These are phyloP conservation scores for Trichacis sp. DNA, from an alignment of 2,888 invertebrate species.

Conservation along the genomic window DNA sequence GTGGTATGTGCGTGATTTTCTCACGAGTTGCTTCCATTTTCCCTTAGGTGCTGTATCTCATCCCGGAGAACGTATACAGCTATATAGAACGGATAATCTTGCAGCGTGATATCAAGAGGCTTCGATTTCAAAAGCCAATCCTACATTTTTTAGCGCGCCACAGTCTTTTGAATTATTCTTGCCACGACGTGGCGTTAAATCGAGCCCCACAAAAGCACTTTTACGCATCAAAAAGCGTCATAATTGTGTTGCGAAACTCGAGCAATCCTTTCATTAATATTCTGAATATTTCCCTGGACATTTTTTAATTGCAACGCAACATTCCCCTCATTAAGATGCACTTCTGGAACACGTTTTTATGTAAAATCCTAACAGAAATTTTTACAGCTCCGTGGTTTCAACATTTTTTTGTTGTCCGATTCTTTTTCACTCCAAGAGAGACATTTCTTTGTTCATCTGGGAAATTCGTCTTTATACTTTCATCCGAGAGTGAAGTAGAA, in stretches of 20 bases:
- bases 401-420: too few species aligned
- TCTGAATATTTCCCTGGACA: too few species aligned
- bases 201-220: slow-evolving; percentile 46
- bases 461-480: neutral
- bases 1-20: slow-evolving; percentile 25
- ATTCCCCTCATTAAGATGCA: neutral
- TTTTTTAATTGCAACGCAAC: too few species aligned
- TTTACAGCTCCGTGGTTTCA: too few species aligned
- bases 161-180: slow-evolving; percentile 43
- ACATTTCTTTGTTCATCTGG: neutral
- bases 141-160: slow-evolving; percentile 24
- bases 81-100: slow-evolving; percentile 41
- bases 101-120: slow-evolving; percentile 38
- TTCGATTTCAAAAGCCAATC: slow-evolving; percentile 46
- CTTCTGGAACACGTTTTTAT: too few species aligned
- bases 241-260: neutral
- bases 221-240: too few species aligned
- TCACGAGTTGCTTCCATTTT: slow-evolving; percentile 23
- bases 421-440: neutral
- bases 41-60: slow-evolving; percentile 21
- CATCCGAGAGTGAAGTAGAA: neutral
- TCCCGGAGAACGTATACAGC: slow-evolving; percentile 11
- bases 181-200: slow-evolving; percentile 48
- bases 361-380: too few species aligned
- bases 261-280: too few species aligned